Conservation (phyloP, 1,140 invertebrate genomes). For the Polyergus mexicanus region DNA sequence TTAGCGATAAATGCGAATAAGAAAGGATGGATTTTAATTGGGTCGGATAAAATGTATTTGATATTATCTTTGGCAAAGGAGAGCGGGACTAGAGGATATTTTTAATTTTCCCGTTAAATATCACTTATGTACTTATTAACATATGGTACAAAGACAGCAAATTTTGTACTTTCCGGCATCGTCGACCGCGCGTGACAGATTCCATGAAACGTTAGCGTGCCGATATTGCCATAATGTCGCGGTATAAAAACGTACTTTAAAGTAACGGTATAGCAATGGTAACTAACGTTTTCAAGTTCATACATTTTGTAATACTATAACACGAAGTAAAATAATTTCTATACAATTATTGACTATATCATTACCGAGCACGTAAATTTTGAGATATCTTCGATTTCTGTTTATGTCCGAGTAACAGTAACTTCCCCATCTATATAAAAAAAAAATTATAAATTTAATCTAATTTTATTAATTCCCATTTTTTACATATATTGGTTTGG, state of each 20-base stretch:
- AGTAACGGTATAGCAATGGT: background rate
- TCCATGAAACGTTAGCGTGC: background rate
- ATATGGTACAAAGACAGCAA: background rate
- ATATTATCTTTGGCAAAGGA: conserved; percentile 20
- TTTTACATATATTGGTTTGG: too few relatives aligned
- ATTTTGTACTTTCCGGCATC: conserved; percentile 20
- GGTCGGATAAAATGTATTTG: conserved; percentile 53
- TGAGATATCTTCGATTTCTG: background rate
- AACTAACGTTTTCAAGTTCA: background rate
- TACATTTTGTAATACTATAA: background rate
- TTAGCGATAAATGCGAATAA: background rate
- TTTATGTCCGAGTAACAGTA: too few relatives aligned
- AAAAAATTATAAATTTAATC: background rate
- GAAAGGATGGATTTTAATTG: conserved; percentile 64
- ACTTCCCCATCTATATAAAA: background rate
- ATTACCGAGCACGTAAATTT: background rate
- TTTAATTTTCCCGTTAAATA: conserved; percentile 49
- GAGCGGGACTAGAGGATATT: background rate
- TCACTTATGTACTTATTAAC: conserved; percentile 28
- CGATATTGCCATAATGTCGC: background rate
- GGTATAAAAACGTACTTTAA: background rate
- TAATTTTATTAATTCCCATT: too few relatives aligned
- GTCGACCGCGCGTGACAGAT: background rate
- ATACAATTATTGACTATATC: background rate
- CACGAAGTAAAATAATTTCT: background rate